Percentiles rank a stretch among this genome's conserved stretches.
Conservation (phyloP, 2,888 invertebrate species). For the Lagria hirta region DNA sequence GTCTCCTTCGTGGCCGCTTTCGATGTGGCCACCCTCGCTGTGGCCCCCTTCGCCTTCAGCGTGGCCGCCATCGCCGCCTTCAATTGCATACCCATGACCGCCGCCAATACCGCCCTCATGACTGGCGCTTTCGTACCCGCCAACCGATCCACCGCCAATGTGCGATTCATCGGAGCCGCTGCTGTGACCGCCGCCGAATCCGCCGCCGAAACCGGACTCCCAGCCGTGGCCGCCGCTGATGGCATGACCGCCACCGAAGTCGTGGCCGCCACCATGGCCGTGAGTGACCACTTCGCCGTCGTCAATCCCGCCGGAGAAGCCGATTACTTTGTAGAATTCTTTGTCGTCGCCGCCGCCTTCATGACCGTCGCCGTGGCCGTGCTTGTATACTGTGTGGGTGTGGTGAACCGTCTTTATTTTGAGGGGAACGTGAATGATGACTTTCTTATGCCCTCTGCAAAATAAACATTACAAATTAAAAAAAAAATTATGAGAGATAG, state of each 20-base stretch:
- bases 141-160: constrained; percentile 13
- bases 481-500: neutral
- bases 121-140: constrained; percentile 23
- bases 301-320: constrained; percentile 68
- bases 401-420: constrained; percentile 76
- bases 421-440: constrained; percentile 77
- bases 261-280: constrained; percentile 35
- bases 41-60: constrained; percentile 43
- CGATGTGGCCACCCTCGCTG: constrained; percentile 42
- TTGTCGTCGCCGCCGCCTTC: constrained; percentile 58
- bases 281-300: constrained; percentile 52
- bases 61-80: constrained; percentile 51
- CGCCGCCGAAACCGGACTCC: constrained; percentile 43
- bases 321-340: constrained; percentile 69
- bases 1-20: constrained; percentile 25
- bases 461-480: neutral
- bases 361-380: constrained; percentile 58
- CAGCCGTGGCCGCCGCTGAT: constrained; percentile 38
- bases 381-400: constrained; percentile 76
- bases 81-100: constrained; percentile 42
- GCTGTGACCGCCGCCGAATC: constrained; percentile 36
- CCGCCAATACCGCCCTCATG: constrained; percentile 32
- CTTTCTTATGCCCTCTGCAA: constrained; percentile 62
- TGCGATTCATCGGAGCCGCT: constrained; percentile 26
- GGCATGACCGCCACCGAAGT: constrained; percentile 37